Evolutionary conservation across 1,140 invertebrate species (phyloP).

Genomic region (Bombus confusus): DNA sequence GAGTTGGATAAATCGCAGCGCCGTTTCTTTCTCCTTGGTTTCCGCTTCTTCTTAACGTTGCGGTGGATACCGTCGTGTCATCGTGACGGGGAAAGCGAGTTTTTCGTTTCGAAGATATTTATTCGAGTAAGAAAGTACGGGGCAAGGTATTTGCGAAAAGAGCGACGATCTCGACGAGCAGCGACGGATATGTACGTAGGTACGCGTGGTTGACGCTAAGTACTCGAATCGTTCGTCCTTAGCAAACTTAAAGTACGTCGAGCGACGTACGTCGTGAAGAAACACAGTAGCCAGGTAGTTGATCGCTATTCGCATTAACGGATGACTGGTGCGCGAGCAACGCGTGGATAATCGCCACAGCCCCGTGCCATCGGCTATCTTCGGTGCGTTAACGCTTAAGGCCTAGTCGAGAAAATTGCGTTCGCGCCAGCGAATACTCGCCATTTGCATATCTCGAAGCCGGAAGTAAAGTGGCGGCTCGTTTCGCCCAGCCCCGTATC

Average conservation of each 20-base stretch:
- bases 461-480: slow-evolving; percentile 22
- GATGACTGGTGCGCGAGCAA: background rate
- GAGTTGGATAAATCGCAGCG: too few species aligned
- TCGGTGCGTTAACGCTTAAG: background rate
- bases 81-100: too few species aligned
- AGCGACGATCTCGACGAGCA: too few species aligned
- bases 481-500: background rate
- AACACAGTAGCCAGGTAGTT: background rate
- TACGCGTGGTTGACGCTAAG: too few species aligned
- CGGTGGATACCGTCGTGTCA: too few species aligned
- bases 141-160: background rate
- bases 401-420: background rate
- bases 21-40: too few species aligned
- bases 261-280: background rate
- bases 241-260: too few species aligned
- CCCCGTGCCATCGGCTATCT: background rate
- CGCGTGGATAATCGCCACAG: background rate
- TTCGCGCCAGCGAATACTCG: background rate
- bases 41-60: too few species aligned
- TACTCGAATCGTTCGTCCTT: too few species aligned
- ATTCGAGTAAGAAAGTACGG: background rate
- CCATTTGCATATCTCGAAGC: slow-evolving; percentile 45
- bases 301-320: slow-evolving; percentile 11
- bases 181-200: too few species aligned
- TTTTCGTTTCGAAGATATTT: too few species aligned